These are phyloP conservation scores for Telmatherina bonti DNA, from an alignment of 2,797 vertebrate species.

Conservation along the genomic window DNA sequence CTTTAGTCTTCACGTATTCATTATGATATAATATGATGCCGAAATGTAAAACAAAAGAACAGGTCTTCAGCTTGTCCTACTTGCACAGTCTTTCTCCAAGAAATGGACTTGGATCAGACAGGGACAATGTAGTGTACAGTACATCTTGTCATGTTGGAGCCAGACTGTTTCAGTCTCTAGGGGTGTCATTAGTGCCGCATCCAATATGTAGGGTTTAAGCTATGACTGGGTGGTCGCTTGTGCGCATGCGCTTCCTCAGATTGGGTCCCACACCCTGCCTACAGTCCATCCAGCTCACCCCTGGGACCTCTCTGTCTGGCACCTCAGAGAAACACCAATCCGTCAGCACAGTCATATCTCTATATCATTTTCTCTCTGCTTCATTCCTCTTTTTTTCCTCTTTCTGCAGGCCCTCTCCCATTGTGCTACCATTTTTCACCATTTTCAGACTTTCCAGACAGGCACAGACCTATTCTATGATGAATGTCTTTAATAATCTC, in stretches of 20 bases:
- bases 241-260: slow-evolving; percentile 57
- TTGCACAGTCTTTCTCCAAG: slow-evolving; percentile 17
- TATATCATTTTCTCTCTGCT: slow-evolving; percentile 26
- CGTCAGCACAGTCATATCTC: slow-evolving; percentile 46
- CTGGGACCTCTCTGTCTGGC: slow-evolving; percentile 59
- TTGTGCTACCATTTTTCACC: slow-evolving; percentile 54
- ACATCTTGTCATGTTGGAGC: slow-evolving; percentile 58
- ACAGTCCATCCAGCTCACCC: slow-evolving; percentile 51
- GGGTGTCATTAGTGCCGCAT: slow-evolving; percentile 76
- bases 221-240: slow-evolving; percentile 40
- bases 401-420: slow-evolving; percentile 27
- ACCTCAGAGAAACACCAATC: slow-evolving; percentile 30
- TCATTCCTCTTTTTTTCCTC: slow-evolving; percentile 19
- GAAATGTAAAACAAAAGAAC: slow-evolving; percentile 16
- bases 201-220: slow-evolving; percentile 63
- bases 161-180: slow-evolving; percentile 65
- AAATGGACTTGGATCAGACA: slow-evolving; percentile 36
- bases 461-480: slow-evolving; percentile 63
- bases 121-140: slow-evolving; percentile 32
- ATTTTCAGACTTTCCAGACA: slow-evolving; percentile 62
- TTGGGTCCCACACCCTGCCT: slow-evolving; percentile 47
- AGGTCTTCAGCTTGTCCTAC: slow-evolving; percentile 22
- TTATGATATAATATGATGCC: slow-evolving; percentile 30
- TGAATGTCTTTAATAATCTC: slow-evolving; percentile 83
- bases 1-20: slow-evolving; percentile 15